A percentile compares a stretch with the other conserved stretches of the same genome.
Evolutionary conservation across 2,888 invertebrate species (phyloP).

Genomic region (Girardia tigrina): DNA sequence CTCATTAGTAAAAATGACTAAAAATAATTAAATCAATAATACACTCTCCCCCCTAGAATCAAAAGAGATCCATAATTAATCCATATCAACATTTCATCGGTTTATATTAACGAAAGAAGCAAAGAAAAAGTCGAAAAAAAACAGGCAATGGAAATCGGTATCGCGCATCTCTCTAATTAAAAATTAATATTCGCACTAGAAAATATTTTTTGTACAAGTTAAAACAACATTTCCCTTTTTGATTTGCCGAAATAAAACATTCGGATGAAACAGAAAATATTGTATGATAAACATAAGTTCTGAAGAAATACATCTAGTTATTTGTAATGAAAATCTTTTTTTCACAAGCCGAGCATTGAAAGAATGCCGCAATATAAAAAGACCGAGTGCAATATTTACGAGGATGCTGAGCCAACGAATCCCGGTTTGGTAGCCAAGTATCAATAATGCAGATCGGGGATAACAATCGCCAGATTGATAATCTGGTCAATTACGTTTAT

Average conservation of each 20-base stretch:
- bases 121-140: no score
- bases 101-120: no score
- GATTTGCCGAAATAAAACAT: slow-evolving; percentile 20
- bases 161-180: neutral
- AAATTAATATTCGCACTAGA: slow-evolving; percentile 13
- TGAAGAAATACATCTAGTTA: slow-evolving; percentile 14
- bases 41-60: no score
- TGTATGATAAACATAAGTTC: slow-evolving; percentile 23
- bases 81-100: no score
- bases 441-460: slow-evolving; percentile 23
- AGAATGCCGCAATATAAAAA: neutral
- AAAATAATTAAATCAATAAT: no score
- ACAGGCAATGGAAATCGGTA: no score
- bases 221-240: slow-evolving; percentile 11
- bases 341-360: neutral
- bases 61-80: no score
- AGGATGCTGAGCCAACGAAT: neutral
- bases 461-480: slow-evolving; percentile 20
- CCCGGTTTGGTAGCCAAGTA: slow-evolving; percentile 18
- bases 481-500: slow-evolving; percentile 23
- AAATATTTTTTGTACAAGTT: slow-evolving; percentile 3
- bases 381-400: slow-evolving; percentile 9
- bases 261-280: slow-evolving; percentile 18
- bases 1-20: no score
- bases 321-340: slow-evolving; percentile 19